A percentile compares a stretch with the other conserved stretches of the same genome.
These are phyloP conservation scores for Tinea pellionella DNA, from an alignment of 2,888 invertebrate genomes.

Conservation along the genomic window DNA sequence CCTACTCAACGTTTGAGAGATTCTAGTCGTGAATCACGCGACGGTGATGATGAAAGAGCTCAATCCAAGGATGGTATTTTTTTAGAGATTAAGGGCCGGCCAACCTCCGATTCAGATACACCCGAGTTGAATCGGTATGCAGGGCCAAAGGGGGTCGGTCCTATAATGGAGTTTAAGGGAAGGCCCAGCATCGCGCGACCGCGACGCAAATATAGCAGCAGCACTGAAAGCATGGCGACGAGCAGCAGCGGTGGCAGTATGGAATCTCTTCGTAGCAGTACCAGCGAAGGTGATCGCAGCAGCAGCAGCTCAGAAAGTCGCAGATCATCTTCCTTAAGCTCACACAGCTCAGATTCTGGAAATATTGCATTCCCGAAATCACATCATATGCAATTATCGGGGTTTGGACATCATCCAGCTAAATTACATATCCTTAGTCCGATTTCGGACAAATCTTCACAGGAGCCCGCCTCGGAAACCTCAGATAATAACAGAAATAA, in stretches of 20 bases:
- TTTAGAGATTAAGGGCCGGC: slow-evolving; percentile 79
- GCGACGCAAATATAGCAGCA: slow-evolving; percentile 76
- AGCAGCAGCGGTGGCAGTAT: slow-evolving; percentile 89
- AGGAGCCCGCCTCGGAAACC: slow-evolving; percentile 85
- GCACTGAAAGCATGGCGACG: slow-evolving; percentile 89
- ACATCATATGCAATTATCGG: slow-evolving; percentile 73
- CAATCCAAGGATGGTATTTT: slow-evolving; percentile 76
- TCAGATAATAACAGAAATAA: slow-evolving; percentile 85
- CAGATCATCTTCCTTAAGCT: slow-evolving; percentile 85
- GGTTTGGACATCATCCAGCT: slow-evolving; percentile 77
- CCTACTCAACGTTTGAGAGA: slow-evolving; percentile 62
- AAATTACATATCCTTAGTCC: slow-evolving; percentile 89
- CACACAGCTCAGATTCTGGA: slow-evolving; percentile 86
- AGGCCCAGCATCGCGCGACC: slow-evolving; percentile 64
- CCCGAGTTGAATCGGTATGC: slow-evolving; percentile 66
- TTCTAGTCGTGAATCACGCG: slow-evolving; percentile 61
- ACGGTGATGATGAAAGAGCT: slow-evolving; percentile 78
- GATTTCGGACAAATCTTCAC: slow-evolving; percentile 90
- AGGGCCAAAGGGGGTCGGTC: slow-evolving; percentile 68
- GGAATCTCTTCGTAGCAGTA: slow-evolving; percentile 88
- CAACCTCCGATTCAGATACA: slow-evolving; percentile 69
- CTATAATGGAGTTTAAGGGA: slow-evolving; percentile 73
- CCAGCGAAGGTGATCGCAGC: slow-evolving; percentile 88
- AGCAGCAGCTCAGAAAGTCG: slow-evolving; percentile 87
- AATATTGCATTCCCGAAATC: slow-evolving; percentile 71